Evolutionary conservation across 2,888 invertebrate species (phyloP).

Genomic region (Ornithoptera priamus): DNA sequence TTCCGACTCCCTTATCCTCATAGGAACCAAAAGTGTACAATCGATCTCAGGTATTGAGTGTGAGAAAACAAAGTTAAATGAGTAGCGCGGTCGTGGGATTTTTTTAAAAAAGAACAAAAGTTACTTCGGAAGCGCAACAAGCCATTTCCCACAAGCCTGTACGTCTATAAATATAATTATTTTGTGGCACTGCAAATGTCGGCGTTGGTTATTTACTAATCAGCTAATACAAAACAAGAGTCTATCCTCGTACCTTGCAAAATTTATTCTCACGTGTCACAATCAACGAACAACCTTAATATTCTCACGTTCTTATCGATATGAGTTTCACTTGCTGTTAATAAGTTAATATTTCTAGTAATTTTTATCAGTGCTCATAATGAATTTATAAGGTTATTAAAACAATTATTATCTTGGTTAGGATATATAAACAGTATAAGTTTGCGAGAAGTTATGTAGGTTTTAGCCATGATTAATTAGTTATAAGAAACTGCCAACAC

Average conservation of each 20-base stretch:
- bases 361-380: slow-evolving; percentile 7
- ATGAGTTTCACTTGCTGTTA: background rate
- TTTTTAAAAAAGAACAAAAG: slow-evolving; percentile 53
- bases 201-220: slow-evolving; percentile 60
- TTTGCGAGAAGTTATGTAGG: slow-evolving; percentile 3
- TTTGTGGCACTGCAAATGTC: slow-evolving; percentile 65
- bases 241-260: slow-evolving; percentile 61
- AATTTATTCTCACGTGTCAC: slow-evolving; percentile 50
- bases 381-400: background rate
- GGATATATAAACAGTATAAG: slow-evolving; percentile 12
- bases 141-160: slow-evolving; percentile 61
- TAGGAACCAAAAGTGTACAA: slow-evolving; percentile 57
- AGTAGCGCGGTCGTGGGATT: slow-evolving; percentile 59
- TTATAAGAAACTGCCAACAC: slow-evolving; percentile 21
- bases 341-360: slow-evolving; percentile 1
- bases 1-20: slow-evolving; percentile 29
- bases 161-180: slow-evolving; percentile 56
- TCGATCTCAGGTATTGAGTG: slow-evolving; percentile 54
- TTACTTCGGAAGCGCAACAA: slow-evolving; percentile 49
- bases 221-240: slow-evolving; percentile 60
- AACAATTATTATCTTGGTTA: too few relatives aligned
- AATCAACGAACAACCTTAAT: slow-evolving; percentile 7
- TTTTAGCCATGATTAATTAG: slow-evolving; percentile 23
- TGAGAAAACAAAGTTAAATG: slow-evolving; percentile 66
- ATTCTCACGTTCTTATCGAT: slow-evolving; percentile 47